Base-by-base conservation (phyloP, 2,888 invertebrate species). In the Mongoloraphidia duomilia region DNA sequence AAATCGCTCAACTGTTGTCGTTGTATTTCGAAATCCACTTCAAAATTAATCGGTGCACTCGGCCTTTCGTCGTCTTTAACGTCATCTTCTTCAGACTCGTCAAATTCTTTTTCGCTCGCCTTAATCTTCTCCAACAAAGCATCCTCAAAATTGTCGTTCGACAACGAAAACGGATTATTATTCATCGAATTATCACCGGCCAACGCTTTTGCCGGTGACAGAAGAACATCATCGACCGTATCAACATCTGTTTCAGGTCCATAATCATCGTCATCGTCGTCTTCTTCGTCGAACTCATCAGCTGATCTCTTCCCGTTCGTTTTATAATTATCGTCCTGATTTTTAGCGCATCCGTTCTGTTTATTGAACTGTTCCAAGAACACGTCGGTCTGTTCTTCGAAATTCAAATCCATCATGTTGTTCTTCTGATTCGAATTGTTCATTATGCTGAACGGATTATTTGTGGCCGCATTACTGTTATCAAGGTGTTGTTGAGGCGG, bases 171-270 rank as follows among this genome's bases (percentile, higher is more conserved):
- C n/a, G 56, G 56, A 52, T 63, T 62, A 49, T 62, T 62, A 50
- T 57, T 59, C 11, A 13, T 50, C 33, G 54, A 57, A 38, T 59
- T 59, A 17, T 61, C 64, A 35, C 66, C 66, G 40, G 64, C 59
- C 44, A 64, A 59, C n/a, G 58, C 58, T 47, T 63, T 63, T 13
- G 62, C 58, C 45, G 26, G 34, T 68, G 66, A 12, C n/a, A 38
- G 44, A 3, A 61, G 54, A 3, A 68, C 69, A 52, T 77, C 78
- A 55, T 77, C 73, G 49, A 77, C 73, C 33, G 76, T 74, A 64
- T 84, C 85, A 9, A 84, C 83, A 54, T 84, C 80, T 1, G 83
- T 84, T 69, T 85, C 85, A 1, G 84, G 84, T 3, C 84, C 85
- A 55, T 83, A 73, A 65, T 84, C 82, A 52, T 77, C 77, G 57